Evolutionary conservation across 2,888 invertebrate species (phyloP).

Genomic region (Drosophila subquinaria): DNA sequence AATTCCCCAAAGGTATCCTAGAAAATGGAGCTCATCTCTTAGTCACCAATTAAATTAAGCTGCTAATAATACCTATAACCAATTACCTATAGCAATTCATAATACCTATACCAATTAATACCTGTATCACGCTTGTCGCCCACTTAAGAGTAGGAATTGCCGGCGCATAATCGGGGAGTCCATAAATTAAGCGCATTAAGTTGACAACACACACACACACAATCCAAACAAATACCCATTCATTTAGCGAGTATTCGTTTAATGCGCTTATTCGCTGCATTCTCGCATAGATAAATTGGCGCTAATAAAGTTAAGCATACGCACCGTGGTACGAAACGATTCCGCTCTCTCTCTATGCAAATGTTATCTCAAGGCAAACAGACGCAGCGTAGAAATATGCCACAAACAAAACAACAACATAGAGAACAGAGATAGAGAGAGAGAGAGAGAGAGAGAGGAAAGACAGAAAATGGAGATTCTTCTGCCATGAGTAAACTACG

Average conservation of each 20-base stretch:
- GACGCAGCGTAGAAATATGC: slow-evolving; percentile 46
- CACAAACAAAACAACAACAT: slow-evolving; percentile 43
- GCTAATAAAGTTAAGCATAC: slow-evolving; percentile 78
- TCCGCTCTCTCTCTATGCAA: slow-evolving; percentile 11
- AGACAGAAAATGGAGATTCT: slow-evolving; percentile 22
- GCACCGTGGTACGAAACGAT: slow-evolving; percentile 57
- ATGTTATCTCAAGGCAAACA: slow-evolving; percentile 78
- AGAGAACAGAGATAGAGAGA: background rate
- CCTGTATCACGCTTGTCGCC: background rate
- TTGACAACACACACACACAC: slow-evolving; percentile 27
- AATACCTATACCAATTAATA: background rate
- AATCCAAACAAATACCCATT: slow-evolving; percentile 12
- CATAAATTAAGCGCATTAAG: slow-evolving; percentile 57
- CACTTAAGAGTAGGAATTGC: background rate
- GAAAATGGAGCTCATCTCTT: background rate
- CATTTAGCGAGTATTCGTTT: slow-evolving; percentile 28
- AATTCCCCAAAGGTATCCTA: background rate
- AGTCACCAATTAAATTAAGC: background rate
- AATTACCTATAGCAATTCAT: background rate
- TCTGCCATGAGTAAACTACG: slow-evolving; percentile 57
- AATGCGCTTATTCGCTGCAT: slow-evolving; percentile 64
- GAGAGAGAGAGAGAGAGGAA: slow-evolving; percentile 4
- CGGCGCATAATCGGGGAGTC: slow-evolving; percentile 36
- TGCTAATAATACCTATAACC: background rate
- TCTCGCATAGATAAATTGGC: slow-evolving; percentile 63